phyloP scores from a whole-genome alignment of 2,888 invertebrate species.

The Creontiades dilutus region DNA sequence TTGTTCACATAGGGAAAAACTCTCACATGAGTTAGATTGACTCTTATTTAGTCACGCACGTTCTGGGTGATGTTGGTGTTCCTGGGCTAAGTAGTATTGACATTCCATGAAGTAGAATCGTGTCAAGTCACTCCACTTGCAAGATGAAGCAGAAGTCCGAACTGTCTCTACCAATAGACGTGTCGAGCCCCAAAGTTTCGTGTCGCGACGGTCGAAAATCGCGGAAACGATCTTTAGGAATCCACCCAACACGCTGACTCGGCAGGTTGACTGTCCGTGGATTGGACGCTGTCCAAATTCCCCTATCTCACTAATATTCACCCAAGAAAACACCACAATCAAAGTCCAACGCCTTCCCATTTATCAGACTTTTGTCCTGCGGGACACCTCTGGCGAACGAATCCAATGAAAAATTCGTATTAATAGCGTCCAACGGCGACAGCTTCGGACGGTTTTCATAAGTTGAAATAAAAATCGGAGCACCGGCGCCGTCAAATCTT shows the following conservation, averaged over 20 bases:
- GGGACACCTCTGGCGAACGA: neutral
- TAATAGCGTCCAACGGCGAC: neutral
- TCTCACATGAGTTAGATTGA: too few relatives aligned
- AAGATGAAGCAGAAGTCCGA: too few relatives aligned
- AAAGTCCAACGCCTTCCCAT: slow-evolving; percentile 16
- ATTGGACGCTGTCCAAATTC: neutral
- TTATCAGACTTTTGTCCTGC: neutral
- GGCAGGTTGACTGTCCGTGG: slow-evolving; percentile 12
- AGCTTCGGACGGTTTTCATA: neutral
- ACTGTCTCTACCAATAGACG: too few relatives aligned
- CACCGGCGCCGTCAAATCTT: slow-evolving; percentile 29
- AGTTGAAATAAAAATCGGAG: slow-evolving; percentile 5
- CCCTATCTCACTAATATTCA: slow-evolving; percentile 13
- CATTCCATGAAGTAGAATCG: too few relatives aligned
- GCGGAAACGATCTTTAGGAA: neutral
- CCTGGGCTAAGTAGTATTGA: too few relatives aligned
- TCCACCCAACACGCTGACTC: neutral
- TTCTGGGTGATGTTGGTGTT: too few relatives aligned
- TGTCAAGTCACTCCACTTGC: too few relatives aligned
- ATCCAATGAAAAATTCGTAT: slow-evolving; percentile 11
- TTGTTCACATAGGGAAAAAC: too few relatives aligned
- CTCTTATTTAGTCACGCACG: too few relatives aligned
- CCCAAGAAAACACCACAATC: slow-evolving; percentile 22
- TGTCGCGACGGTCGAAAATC: neutral
- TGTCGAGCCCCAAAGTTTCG: too few relatives aligned